Evolutionary conservation across 2,113 vertebrate genomes (phyloP), one percentile per base, ranked within the genome.

Genomic region (Zosterops borbonicus): DNA sequence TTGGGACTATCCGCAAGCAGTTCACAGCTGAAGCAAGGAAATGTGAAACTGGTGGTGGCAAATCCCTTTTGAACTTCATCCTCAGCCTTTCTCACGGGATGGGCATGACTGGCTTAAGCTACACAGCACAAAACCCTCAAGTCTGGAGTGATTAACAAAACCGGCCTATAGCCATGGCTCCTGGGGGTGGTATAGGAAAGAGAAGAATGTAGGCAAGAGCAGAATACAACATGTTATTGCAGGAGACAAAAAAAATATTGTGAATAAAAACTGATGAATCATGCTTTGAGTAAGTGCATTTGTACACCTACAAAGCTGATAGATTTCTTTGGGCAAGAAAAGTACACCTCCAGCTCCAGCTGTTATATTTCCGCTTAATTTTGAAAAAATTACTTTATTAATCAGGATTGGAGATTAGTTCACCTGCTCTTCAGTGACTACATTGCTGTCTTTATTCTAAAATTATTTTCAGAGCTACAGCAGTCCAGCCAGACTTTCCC

Each of bases 391-490:
- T 75, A 63, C 71, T 92, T 86, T 83, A 60, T 77, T 92, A 93
- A 75, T 78, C 73, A 92, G 65, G 74, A 46, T 0, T 76, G 86
- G 69, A 89, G 58, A 89, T 86, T 65, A 84, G 37, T 49, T 95
- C 69, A 84, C 88, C 64, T 94, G 92, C 69, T 95, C 19, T 80
- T 60, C 46, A 82, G 73, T 78, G 80, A 75, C 39, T 86, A 73
- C 15, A 14, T 69, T 94, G 75, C 63, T 64, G 28, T 33, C 78
- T 77, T 62, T 75, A 39, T 93, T 60, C 49, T 75, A 56, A 90
- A 96, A 94, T 69, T 82, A 49, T 87, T 89, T 92, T 95, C 68
- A 60, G 85, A 81, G 76, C 60, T 93, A 56, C 15, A 49, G 69
- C 49, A 87, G 49, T 81, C 60, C 76, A 87, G 59, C 25, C 76